phyloP scores from a whole-genome alignment of 92 coral and sea anemone species.

The Phenganax marumi region DNA sequence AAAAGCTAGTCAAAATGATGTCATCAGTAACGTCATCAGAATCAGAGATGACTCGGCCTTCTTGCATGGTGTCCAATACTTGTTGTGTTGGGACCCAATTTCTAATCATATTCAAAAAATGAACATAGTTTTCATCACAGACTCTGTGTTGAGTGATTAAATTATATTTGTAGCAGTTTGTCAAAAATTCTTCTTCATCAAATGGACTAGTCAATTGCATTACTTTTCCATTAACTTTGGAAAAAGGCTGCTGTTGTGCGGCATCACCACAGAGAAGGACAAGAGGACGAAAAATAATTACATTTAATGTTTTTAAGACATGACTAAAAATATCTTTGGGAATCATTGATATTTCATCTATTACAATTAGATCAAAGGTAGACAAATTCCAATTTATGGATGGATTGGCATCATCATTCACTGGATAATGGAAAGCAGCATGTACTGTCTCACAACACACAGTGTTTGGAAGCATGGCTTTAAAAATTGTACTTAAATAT shows the following conservation, averaged over 20 bases:
- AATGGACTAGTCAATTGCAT: background rate
- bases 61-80: background rate
- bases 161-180: background rate
- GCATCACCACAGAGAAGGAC: background rate
- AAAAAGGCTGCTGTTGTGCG: constrained; percentile 12
- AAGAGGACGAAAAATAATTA: background rate
- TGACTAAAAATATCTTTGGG: background rate
- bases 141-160: constrained; percentile 3
- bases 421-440: background rate
- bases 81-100: constrained; percentile 11
- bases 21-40: background rate
- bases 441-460: background rate
- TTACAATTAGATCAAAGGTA: background rate
- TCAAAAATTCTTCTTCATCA: background rate
- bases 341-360: background rate
- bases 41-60: background rate
- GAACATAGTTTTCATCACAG: background rate
- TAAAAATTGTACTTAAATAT: background rate
- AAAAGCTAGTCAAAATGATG: background rate
- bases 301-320: background rate
- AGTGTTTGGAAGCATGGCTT: background rate
- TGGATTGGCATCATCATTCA: background rate
- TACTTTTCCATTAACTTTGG: background rate
- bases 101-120: background rate
- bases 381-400: background rate